A percentile compares a stretch with the other conserved stretches of the same genome.
These are phyloP conservation scores for Platyrinchus mystaceus DNA, from an alignment of 2,797 vertebrate species.

Conservation along the genomic window DNA sequence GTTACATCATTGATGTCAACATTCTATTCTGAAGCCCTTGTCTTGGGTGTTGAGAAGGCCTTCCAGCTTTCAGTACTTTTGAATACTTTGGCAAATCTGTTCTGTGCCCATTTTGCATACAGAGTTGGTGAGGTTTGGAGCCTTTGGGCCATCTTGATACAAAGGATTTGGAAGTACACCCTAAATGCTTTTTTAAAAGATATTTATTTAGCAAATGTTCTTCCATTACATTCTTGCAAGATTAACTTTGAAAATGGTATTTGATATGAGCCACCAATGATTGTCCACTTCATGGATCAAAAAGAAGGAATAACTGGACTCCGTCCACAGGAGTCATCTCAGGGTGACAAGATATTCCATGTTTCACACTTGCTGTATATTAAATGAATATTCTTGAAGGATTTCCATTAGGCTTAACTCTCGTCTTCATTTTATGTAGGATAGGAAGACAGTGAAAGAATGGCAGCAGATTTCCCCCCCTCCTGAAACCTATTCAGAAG, in stretches of 20 bases:
- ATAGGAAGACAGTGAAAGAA: neutral
- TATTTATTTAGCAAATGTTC: neutral
- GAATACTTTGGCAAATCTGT: neutral
- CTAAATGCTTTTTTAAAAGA: neutral
- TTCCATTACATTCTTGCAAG: neutral
- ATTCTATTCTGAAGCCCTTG: neutral
- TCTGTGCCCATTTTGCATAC: neutral
- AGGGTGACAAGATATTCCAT: neutral
- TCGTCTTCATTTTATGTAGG: neutral
- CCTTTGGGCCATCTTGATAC: neutral
- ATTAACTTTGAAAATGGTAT: neutral
- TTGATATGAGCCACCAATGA: neutral
- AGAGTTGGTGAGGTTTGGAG: neutral
- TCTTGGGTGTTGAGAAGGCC: neutral
- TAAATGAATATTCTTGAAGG: neutral
- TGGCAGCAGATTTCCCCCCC: neutral
- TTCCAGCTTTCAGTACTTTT: neutral
- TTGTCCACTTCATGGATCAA: neutral
- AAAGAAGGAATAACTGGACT: neutral
- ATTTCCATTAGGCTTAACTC: neutral
- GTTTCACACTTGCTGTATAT: neutral
- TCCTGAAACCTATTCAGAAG: neutral
- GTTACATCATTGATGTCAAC: neutral
- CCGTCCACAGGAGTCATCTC: neutral
- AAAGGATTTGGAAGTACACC: neutral